Base-by-base conservation (phyloP, 2,113 vertebrate species). In the Lynx canadensis region DNA sequence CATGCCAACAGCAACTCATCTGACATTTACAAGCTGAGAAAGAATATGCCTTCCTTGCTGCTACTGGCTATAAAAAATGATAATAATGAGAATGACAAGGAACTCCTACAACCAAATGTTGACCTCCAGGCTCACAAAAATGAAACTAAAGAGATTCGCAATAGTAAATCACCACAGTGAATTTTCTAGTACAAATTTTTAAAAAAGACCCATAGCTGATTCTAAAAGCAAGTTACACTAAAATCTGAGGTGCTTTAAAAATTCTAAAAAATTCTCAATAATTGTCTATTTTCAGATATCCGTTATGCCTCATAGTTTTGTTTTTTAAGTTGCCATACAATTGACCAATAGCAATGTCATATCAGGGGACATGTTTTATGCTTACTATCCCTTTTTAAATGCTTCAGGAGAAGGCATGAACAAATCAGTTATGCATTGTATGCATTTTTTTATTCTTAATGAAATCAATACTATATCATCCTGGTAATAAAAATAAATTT, bases 1-100 rank as follows among this genome's bases (percentile, higher is more conserved):
- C 65, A 97, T 87, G 95, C 65, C 89, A 96, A 95, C 21, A 96
- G 82, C 71, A 97, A 68, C 38, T 29, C 82, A 83, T 57, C 97
- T 98, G 98, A 98, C 97, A 98, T 98, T 99, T 98, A 93, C 91
- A 97, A 95, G 89, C 38, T 52, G 25, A 97, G 78, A 80, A 98
- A 92, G 33, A 97, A 91, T 57, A 80, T 63, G 76, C 7, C 87
- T 98, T 94, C 85, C 68, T 95, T 96, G 68, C 91, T 98, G 66
- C 95, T 98, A 89, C 68, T 92, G 74, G 71, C 78, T 68, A 96
- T 97, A 97, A 96, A 96, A 91, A 91, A 57, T 92, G 96, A 81
- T 96, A 96, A 82, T 85, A 96, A 48, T 97, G 81, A 89, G 50
- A 96, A 16, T 86, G 89, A 97, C 97, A 95, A 86, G n/a, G 38